These are phyloP conservation scores for Hybognathus amarus DNA, from an alignment of 2,797 vertebrate species.

Conservation along the genomic window DNA sequence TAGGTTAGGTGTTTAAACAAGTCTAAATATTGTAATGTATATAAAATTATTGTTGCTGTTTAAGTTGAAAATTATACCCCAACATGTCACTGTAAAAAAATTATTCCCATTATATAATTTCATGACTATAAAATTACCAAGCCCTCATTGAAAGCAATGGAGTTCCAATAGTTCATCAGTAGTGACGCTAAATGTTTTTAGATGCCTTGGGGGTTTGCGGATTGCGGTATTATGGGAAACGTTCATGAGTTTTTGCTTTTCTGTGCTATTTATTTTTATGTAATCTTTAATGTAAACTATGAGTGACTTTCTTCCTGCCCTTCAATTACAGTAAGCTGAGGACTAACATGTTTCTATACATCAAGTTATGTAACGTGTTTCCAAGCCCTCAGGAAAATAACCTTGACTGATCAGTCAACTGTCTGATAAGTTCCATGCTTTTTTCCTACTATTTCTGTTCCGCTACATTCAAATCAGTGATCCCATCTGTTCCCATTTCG, in stretches of 20 bases:
- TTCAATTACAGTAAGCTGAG: constrained; percentile 6
- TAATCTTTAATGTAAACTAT: background rate
- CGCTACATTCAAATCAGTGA: background rate
- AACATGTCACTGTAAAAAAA: background rate
- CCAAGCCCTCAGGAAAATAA: constrained; percentile 12
- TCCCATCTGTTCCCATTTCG: constrained; percentile 9
- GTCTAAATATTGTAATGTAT: background rate
- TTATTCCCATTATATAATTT: background rate
- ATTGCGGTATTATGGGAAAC: background rate
- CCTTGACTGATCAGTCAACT: constrained; percentile 34
- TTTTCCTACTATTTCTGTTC: background rate
- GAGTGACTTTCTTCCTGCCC: background rate
- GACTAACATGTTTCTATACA: background rate
- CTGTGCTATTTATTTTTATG: background rate
- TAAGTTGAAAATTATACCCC: background rate
- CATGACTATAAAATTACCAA: background rate
- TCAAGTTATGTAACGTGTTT: constrained; percentile 11
- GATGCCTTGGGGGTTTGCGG: background rate
- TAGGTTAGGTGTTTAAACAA: background rate
- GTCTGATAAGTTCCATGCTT: constrained; percentile 9
- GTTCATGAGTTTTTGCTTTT: background rate
- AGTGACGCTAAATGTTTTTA: background rate
- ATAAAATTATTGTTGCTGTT: background rate
- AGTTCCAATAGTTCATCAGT: background rate
- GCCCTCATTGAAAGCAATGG: background rate